phyloP scores from a whole-genome alignment of 2,888 invertebrate genomes.

The Phasia obesa region DNA sequence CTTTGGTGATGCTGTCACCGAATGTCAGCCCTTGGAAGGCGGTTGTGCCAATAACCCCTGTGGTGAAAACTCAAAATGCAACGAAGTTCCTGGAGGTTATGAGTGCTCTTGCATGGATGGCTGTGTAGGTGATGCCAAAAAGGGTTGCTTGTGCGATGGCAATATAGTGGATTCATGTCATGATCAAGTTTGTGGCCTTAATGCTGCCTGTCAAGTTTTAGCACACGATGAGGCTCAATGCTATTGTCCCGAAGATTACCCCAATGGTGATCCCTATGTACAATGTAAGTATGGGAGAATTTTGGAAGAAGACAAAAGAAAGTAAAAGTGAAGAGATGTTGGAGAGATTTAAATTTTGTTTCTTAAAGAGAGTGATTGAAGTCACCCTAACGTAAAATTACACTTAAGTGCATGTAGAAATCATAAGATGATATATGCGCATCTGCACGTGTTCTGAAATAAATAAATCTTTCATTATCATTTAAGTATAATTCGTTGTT shows the following conservation, averaged over 20 bases:
- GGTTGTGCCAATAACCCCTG: constrained; percentile 92
- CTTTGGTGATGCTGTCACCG: constrained; percentile 87
- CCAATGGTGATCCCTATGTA: constrained; percentile 92
- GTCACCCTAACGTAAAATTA: background rate
- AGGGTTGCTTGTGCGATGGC: constrained; percentile 90
- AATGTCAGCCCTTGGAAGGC: constrained; percentile 87
- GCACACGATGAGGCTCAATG: constrained; percentile 88
- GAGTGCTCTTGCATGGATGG: constrained; percentile 91
- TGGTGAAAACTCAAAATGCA: constrained; percentile 91
- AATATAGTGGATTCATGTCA: constrained; percentile 88
- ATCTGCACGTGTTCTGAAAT: constrained; percentile 23
- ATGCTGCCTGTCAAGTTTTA: constrained; percentile 90
- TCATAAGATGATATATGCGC: background rate
- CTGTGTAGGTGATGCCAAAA: constrained; percentile 91
- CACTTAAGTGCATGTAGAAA: background rate
- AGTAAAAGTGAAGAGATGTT: constrained; percentile 23
- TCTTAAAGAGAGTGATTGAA: background rate
- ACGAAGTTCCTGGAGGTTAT: constrained; percentile 89
- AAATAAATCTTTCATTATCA: constrained; percentile 3
- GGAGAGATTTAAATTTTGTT: background rate
- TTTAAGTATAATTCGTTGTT: constrained; percentile 31
- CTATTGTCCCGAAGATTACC: constrained; percentile 91
- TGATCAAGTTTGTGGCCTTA: constrained; percentile 90
- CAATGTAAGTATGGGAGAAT: constrained; percentile 88
- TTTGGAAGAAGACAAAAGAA: background rate